phyloP scores from a whole-genome alignment of 2,113 vertebrate genomes.

The Salminus brasiliensis region DNA sequence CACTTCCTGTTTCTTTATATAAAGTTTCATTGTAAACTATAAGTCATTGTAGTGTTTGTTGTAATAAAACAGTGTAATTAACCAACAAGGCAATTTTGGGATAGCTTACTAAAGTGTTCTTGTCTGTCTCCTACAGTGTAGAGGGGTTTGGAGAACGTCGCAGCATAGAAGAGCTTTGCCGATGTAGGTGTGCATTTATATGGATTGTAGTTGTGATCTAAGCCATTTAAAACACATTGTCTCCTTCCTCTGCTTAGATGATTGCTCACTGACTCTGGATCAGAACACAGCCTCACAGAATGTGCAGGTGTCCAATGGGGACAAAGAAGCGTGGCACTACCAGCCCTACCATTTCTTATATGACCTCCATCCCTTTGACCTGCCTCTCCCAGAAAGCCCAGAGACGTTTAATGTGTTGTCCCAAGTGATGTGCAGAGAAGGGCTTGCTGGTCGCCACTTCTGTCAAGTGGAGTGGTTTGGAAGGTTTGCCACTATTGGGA shows the following conservation, averaged over 20 bases:
- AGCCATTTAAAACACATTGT: neutral
- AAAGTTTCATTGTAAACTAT: too few relatives aligned
- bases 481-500: neutral
- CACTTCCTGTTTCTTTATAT: too few relatives aligned
- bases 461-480: constrained; percentile 27
- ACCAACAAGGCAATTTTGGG: neutral
- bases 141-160: neutral
- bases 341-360: too few relatives aligned
- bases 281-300: neutral
- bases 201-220: too few relatives aligned
- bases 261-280: neutral
- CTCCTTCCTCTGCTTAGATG: neutral
- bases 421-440: constrained; percentile 12
- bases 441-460: constrained; percentile 9
- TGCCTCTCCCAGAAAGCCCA: neutral
- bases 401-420: neutral
- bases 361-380: too few relatives aligned
- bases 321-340: neutral
- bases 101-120: neutral
- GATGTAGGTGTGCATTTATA: neutral
- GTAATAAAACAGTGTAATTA: too few relatives aligned
- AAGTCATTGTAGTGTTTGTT: too few relatives aligned
- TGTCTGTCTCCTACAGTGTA: neutral
- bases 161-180: neutral
- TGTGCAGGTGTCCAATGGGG: neutral